Conservation (phyloP, 2,113 vertebrate species). For the Marmota monax region DNA sequence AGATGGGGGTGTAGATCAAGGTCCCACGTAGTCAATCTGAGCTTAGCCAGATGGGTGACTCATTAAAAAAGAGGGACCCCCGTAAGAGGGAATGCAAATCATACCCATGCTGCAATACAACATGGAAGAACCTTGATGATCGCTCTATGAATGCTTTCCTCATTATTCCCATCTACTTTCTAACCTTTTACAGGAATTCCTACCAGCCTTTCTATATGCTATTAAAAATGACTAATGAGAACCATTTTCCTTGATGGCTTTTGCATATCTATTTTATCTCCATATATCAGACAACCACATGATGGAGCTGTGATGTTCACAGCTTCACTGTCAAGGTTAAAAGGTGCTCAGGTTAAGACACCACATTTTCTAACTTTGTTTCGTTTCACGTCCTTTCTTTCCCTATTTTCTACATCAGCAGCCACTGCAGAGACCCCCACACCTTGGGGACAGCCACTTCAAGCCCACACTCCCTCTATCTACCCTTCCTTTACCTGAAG, state of each 20-base stretch:
- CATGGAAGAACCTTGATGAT: too few species aligned
- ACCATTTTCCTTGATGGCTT: conserved; percentile 1
- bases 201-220: neutral
- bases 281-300: neutral
- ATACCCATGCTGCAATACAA: too few species aligned
- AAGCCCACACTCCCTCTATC: neutral
- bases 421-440: too few species aligned
- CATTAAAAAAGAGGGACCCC: neutral
- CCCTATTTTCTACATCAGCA: neutral
- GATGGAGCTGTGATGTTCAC: neutral
- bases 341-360: neutral
- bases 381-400: neutral
- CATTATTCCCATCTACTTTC: neutral
- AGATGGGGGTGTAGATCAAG: neutral
- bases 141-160: too few species aligned
- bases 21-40: too few species aligned
- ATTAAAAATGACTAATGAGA: conserved; percentile 1
- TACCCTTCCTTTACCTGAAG: neutral
- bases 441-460: neutral
- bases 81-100: neutral
- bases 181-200: conserved; percentile 3
- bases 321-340: neutral
- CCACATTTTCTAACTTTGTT: neutral
- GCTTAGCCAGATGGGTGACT: neutral
- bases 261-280: neutral